Base-by-base conservation (phyloP, 2,888 invertebrate species). In the Caenorhabditis wallacei region DNA sequence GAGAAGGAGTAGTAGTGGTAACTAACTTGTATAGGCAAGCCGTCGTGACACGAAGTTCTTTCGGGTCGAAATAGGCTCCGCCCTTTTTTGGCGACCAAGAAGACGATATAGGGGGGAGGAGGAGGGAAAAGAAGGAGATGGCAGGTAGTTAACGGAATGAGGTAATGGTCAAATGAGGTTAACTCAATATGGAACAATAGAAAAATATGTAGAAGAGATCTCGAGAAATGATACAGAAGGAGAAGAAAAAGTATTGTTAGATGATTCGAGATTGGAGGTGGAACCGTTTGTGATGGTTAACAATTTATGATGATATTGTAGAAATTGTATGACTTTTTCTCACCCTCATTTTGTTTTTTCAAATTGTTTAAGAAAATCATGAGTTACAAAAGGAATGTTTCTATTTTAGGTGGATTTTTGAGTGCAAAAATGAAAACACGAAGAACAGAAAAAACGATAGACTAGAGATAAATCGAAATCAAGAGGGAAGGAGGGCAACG, bases 121-220 rank as follows among this genome's bases (percentile, higher is more conserved):
- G 24, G 53, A 24, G 30, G 30, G 30, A 5, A n/a, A 24, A 53
- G 24, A 8, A n/a, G 20, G 76, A 76, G 76, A 76, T 76, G 76
- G 59, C 76, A 76, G 59, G 68, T 61, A 76, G 76, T 76, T 76
- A 76, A 76, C 76, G 76, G 76, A 68, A 76, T 76, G 76, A 75
- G 75, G 75, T 75, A 75, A 66, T 68, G 75, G 75, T 75, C 75
- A 75, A 57, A 75, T 64, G 37, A 54, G 72, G 63, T 57, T 54
- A 53, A 68, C 64, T 57, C 59, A 61, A 59, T 66, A 76, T 51
- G 68, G 76, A 69, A 61, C 61, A 54, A 1, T 35, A 10, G 8
- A 37, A 24, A 11, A 43, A n/a, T 54, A 8, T 22, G 46, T n/a
- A 48, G 22, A 46, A 75, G 66, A 72, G 66, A 72, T 72, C 35